Conservation (phyloP, 2,888 invertebrate genomes). For the Tubulanus polymorphus region DNA sequence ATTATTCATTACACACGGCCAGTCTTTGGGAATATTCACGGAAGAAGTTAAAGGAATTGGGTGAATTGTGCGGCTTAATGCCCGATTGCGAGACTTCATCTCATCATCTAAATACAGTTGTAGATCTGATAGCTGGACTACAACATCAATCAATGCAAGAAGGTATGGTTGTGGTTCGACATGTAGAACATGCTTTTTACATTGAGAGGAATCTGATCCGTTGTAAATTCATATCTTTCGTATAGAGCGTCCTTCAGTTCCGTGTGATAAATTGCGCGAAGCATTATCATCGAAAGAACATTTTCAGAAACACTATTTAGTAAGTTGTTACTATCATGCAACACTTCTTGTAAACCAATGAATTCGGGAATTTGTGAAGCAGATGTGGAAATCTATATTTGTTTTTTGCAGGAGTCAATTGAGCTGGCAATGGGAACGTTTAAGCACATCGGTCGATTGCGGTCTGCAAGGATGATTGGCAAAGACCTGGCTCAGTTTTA, state of each 20-base stretch:
- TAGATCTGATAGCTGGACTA: slow-evolving; percentile 86
- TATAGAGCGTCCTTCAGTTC: no score
- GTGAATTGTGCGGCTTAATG: slow-evolving; percentile 83
- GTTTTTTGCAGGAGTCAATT: slow-evolving; percentile 69
- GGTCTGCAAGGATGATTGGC: slow-evolving; percentile 84
- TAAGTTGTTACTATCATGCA: slow-evolving; percentile 37
- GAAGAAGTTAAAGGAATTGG: slow-evolving; percentile 75
- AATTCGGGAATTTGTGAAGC: no score
- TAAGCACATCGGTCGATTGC: slow-evolving; percentile 81
- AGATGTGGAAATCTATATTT: not conserved
- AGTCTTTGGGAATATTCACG: slow-evolving; percentile 83
- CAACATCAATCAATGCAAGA: slow-evolving; percentile 6
- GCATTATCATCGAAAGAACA: slow-evolving; percentile 83
- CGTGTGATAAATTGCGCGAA: slow-evolving; percentile 73
- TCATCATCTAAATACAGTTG: slow-evolving; percentile 83
- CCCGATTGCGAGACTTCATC: slow-evolving; percentile 76
- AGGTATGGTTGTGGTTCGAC: no score
- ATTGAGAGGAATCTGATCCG: no score
- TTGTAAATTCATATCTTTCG: no score
- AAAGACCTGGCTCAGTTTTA: slow-evolving; percentile 87
- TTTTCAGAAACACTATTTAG: slow-evolving; percentile 84
- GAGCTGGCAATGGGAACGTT: slow-evolving; percentile 95
- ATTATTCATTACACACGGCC: slow-evolving; percentile 80
- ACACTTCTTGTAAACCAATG: not conserved
- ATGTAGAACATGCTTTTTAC: no score